Conservation (phyloP, 2,113 vertebrate species). For the Elephas maximus region DNA sequence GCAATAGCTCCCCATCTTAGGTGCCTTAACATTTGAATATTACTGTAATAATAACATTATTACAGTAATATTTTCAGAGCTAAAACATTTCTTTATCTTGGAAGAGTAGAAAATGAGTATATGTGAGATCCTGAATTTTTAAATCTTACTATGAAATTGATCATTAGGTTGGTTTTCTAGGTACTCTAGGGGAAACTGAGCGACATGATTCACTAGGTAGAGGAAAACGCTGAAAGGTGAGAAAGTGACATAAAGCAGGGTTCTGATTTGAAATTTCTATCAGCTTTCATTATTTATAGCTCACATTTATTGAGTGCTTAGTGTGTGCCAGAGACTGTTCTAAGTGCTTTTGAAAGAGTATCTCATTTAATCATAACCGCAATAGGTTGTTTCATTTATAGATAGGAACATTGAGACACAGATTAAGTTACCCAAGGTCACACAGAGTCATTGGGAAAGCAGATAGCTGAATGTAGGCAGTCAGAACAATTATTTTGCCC, state of each 20-base stretch:
- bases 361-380: not conserved
- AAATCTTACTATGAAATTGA: not conserved
- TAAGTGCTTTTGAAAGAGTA: not conserved
- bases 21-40: not conserved
- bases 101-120: not conserved
- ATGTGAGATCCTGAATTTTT: not conserved
- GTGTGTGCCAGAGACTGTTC: not conserved
- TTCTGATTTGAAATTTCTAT: not conserved
- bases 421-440: not conserved
- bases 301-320: not conserved
- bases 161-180: slow-evolving; percentile 20
- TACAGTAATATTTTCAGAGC: not conserved
- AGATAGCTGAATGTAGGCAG: not conserved
- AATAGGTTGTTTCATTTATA: not conserved
- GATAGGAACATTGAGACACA: not conserved
- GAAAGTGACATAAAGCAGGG: not conserved
- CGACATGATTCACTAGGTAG: not conserved
- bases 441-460: not conserved
- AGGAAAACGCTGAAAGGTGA: not conserved
- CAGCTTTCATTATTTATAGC: not conserved
- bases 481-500: not conserved
- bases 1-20: not conserved
- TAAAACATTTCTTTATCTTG: not conserved
- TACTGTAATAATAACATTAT: not conserved
- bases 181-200: not conserved